Base-by-base conservation (phyloP, 2,113 vertebrate genomes). In the Pteruthius melanotis region DNA sequence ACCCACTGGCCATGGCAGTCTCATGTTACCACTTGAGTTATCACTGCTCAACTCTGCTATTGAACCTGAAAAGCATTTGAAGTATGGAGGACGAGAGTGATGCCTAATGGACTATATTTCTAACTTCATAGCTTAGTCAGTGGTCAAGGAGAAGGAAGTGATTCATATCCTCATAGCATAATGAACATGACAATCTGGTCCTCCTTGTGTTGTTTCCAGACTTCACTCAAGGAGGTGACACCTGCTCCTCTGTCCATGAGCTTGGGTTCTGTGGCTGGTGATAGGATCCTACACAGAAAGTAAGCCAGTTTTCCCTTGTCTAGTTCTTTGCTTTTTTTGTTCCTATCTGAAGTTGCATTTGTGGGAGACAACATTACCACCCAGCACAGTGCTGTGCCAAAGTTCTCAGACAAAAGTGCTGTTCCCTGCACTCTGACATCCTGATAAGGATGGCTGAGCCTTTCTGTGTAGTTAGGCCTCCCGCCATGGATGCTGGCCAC, bases 141-240 rank as follows among this genome's bases (percentile, higher is more conserved):
- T 72, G 50, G n/a, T 59, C 75, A 90, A 95, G 71, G 57, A 39
- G 61, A 87, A 86, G 92, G 88, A 96, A 79, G 66, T 76, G 76
- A 83, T 79, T 93, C 69, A 72, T 84, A 82, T 45, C 61, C 63
- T 63, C 12, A 7, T 3, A 63, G 54, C 21, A 19, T 65, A 56
- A 84, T 60, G 57, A 57, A 42, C 9, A 3, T 54, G 54, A 27
- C 63, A 54, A 12, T 82, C 37, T 87, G 37, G 83, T 89, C 49
- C 39, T 86, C 28, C n/a, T 87, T 59, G 7, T 76, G 61, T 35
- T 79, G 22, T 56, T 93, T 79, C 84, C 47, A 69, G 66, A 50
- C 40, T 84, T 91, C 65, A 60, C 66, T 79, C 59, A 72, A 72
- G n/a, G 64, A 65, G 63, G 54, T 57, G 75, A 53, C 15, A 39